Conservation (phyloP, 2,797 vertebrate genomes). For the Pipistrellus kuhlii region DNA sequence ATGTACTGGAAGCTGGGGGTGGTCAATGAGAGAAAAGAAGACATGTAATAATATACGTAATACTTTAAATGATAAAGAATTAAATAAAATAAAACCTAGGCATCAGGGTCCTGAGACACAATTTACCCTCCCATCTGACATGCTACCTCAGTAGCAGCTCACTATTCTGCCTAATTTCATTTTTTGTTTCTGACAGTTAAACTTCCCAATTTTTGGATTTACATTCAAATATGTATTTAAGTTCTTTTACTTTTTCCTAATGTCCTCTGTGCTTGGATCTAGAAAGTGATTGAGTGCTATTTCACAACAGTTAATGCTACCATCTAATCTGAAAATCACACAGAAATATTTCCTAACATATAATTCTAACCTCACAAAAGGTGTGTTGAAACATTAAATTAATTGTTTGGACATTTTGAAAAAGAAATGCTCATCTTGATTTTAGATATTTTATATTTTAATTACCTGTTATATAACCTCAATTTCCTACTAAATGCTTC, state of each 20-base stretch:
- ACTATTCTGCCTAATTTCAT: background rate
- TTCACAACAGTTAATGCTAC: background rate
- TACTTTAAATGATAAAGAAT: no score
- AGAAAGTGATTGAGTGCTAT: constrained; percentile 1
- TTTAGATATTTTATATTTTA: constrained; percentile 52
- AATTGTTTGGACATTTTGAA: background rate
- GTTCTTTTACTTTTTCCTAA: constrained; percentile 32
- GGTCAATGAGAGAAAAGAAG: no score
- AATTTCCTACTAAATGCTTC: constrained; percentile 19
- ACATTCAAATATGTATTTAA: background rate
- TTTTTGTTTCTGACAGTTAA: constrained; percentile 34
- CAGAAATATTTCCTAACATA: background rate
- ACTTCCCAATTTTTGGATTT: background rate
- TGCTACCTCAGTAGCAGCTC: background rate
- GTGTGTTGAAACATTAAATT: background rate
- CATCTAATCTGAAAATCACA: background rate
- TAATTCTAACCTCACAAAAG: background rate
- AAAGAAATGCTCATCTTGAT: constrained; percentile 24
- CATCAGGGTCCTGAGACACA: background rate
- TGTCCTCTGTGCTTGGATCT: background rate
- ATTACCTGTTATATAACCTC: background rate
- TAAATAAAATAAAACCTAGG: background rate
- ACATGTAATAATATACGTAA: no score
- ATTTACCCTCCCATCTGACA: background rate
- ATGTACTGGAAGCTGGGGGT: no score